These are phyloP conservation scores for Palythoa grandis DNA, from an alignment of 92 coral and sea anemone genomes.

Conservation along the genomic window DNA sequence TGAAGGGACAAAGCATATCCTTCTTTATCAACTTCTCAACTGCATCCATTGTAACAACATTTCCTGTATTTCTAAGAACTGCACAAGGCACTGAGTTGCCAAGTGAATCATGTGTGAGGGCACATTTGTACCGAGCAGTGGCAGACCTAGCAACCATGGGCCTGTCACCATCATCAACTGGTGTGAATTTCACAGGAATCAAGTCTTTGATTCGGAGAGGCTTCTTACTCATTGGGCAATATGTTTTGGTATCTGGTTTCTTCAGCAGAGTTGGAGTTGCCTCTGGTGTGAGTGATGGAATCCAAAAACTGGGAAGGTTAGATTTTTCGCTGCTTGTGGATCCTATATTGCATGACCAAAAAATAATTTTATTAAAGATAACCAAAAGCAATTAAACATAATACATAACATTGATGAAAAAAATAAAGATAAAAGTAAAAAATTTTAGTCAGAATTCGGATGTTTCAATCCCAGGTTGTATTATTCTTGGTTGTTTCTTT, in stretches of 20 bases:
- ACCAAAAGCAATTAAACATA: too few relatives aligned
- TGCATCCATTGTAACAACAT: slow-evolving; percentile 98
- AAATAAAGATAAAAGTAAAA: too few relatives aligned
- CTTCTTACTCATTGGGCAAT: slow-evolving; percentile 94
- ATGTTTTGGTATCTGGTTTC: slow-evolving; percentile 92
- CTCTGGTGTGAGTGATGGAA: slow-evolving; percentile 94
- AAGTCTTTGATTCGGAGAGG: slow-evolving; percentile 88
- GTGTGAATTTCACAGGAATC: slow-evolving; percentile 81
- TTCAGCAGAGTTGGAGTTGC: slow-evolving; percentile 86
- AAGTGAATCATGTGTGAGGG: slow-evolving; percentile 92
- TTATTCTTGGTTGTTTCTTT: too few relatives aligned
- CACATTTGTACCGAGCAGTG: slow-evolving; percentile 84
- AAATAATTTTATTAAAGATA: neutral
- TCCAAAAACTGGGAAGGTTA: slow-evolving; percentile 92
- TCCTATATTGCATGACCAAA: slow-evolving; percentile 8
- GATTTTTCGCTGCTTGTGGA: slow-evolving; percentile 58
- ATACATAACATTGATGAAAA: too few relatives aligned
- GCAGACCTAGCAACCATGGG: slow-evolving; percentile 83
- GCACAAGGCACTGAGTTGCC: slow-evolving; percentile 98
- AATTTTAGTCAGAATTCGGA: too few relatives aligned
- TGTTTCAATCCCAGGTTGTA: too few relatives aligned
- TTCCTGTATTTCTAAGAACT: slow-evolving; percentile 90
- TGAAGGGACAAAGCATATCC: slow-evolving; percentile 97
- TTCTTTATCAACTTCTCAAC: slow-evolving; percentile 91
- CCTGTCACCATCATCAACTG: slow-evolving; percentile 68